Base-by-base conservation (phyloP, 2,888 invertebrate genomes). In the Hyalella azteca region DNA sequence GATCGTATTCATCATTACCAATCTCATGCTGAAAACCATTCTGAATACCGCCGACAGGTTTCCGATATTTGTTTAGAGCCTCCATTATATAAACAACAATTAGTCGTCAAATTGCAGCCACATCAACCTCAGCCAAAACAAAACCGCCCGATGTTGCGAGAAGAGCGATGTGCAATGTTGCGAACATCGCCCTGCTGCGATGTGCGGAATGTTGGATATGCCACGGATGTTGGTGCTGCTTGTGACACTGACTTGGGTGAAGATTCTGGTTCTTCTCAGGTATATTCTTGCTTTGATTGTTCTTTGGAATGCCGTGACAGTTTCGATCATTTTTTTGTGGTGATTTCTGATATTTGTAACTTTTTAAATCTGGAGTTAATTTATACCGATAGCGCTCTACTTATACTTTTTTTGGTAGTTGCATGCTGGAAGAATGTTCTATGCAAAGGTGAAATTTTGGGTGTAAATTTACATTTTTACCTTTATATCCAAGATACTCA, bases 211-310 rank as follows among this genome's bases (percentile, higher is more conserved):
- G 66, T 36, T 66, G 66, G 29, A 32, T 36, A 36, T 36, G 19
- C 36, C 36, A 36, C 36, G 15, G 39, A 66, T 66, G 29, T 22
- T 36, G 66, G 36, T 36, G 36, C 19, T 36, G 29, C 13, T 32
- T 66, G 66, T 66, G 36, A 66, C 19, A 36, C 66, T 36, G 66
- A 66, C 36, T 32, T 66, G 32, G 66, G 19, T 32, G 66, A 66
- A 36, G 66, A 36, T 39, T 66, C 66, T 66, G 66, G 66, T 22
- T 66, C 66, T 66, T 66, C 66, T 11, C 66, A 66, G 66, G 66
- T 66, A 66, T 36, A 36, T 66, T 29, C 3, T 49, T 4, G 49
- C 22, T 4, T 49, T 49, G 54, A 26, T 19, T 54, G 19, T 29
- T 22, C 29, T 26, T 54, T 7, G 26, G 22, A 22, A 9, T 54